Conservation (phyloP, 2,113 vertebrate genomes). For the Sapayoa aenigma region DNA sequence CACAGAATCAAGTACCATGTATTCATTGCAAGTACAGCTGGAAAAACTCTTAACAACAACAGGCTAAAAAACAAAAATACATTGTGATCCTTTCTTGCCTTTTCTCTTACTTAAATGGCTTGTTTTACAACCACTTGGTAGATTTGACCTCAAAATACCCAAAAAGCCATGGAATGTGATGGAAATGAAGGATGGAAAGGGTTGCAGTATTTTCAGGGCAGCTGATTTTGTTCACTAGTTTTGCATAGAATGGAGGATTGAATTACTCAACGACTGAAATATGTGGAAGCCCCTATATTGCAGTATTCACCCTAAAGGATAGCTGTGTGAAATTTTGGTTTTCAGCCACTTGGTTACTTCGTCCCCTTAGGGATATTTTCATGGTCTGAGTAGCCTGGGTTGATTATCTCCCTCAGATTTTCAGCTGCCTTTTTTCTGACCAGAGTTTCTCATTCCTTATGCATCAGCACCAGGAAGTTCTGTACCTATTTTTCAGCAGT, state of each 20-base stretch:
- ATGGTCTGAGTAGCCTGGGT: not conserved
- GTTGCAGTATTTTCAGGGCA: not conserved
- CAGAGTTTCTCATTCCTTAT: not conserved
- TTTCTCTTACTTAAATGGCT: not conserved
- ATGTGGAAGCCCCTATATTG: not conserved
- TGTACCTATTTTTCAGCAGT: constrained; percentile 25
- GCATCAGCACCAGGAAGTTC: not conserved
- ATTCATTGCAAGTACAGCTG: not conserved
- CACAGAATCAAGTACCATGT: not conserved
- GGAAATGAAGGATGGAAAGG: not conserved
- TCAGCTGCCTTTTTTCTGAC: not conserved
- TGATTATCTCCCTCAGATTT: not conserved
- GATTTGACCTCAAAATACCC: not conserved
- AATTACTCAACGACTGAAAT: not conserved
- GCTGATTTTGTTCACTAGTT: not conserved
- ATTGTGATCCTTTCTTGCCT: not conserved
- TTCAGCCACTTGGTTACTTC: accelerated
- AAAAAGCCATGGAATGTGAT: constrained; percentile 1
- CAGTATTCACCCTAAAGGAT: not conserved
- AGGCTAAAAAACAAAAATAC: not conserved
- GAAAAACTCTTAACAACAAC: not conserved
- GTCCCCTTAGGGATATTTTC: not conserved
- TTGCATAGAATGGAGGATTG: not conserved
- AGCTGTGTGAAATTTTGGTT: not conserved
- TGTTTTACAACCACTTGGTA: not conserved